phyloP scores from a whole-genome alignment of 2,113 vertebrate species.

The Pangasianodon gigas region DNA sequence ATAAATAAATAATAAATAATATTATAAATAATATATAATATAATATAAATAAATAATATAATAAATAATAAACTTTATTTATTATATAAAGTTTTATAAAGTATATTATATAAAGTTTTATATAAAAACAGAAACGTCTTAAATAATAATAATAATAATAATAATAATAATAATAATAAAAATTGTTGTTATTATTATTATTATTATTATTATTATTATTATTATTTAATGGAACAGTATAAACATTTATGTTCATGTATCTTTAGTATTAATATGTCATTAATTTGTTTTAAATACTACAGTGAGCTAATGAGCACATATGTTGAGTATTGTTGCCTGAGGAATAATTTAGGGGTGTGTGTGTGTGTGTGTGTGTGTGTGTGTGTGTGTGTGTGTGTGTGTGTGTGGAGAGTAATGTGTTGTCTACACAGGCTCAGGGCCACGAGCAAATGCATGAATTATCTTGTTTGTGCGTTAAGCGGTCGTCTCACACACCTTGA shows the following conservation, averaged over 20 bases:
- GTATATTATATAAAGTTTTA: not conserved
- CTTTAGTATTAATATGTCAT: not conserved
- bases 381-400: not conserved
- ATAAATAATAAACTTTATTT: too few species aligned
- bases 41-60: not conserved
- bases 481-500: slow-evolving; percentile 68
- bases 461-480: slow-evolving; percentile 59
- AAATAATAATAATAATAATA: not conserved
- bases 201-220: too few species aligned
- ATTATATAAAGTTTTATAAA: too few species aligned
- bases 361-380: not conserved
- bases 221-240: not conserved
- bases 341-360: not conserved
- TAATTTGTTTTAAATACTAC: not conserved
- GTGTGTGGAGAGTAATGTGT: slow-evolving; percentile 64
- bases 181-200: not conserved
- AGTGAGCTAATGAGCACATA: not conserved
- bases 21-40: not conserved
- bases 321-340: not conserved
- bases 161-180: not conserved
- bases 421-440: slow-evolving; percentile 59
- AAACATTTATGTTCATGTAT: not conserved
- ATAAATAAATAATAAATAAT: not conserved
- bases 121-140: not conserved
- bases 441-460: slow-evolving; percentile 58